Percentiles rank a stretch among this genome's conserved stretches.
Conservation (phyloP, 1,140 invertebrate species). For the Lepidurus arcticus region DNA sequence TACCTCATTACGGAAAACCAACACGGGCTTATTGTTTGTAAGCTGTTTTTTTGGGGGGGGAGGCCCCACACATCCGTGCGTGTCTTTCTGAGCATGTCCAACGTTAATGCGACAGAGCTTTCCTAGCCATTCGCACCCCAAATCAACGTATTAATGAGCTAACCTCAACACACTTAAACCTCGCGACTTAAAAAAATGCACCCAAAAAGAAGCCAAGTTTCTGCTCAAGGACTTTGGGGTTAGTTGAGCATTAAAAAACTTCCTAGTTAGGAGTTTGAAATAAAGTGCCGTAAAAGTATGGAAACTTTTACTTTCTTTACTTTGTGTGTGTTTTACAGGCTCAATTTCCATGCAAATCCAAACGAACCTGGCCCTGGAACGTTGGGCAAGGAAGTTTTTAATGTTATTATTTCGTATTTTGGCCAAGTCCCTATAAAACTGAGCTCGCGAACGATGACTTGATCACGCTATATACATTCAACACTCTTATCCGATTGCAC, state of each 20-base stretch:
- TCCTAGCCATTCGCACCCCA: background rate
- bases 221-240: background rate
- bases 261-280: background rate
- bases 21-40: slow-evolving; percentile 9
- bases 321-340: background rate
- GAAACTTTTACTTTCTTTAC: background rate
- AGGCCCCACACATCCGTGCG: background rate
- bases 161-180: too few relatives aligned
- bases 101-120: background rate
- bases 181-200: background rate
- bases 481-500: background rate
- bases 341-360: slow-evolving; percentile 19
- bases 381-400: background rate
- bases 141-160: background rate
- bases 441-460: background rate
- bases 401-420: too few relatives aligned
- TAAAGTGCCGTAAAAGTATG: background rate
- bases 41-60: background rate
- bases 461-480: slow-evolving; percentile 2
- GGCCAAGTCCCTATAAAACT: too few relatives aligned
- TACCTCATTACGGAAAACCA: background rate
- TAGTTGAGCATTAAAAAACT: background rate
- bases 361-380: background rate
- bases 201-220: background rate
- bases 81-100: background rate